Evolutionary conservation across 1,140 invertebrate genomes (phyloP).

Genomic region (Hypsibius dujardini): DNA sequence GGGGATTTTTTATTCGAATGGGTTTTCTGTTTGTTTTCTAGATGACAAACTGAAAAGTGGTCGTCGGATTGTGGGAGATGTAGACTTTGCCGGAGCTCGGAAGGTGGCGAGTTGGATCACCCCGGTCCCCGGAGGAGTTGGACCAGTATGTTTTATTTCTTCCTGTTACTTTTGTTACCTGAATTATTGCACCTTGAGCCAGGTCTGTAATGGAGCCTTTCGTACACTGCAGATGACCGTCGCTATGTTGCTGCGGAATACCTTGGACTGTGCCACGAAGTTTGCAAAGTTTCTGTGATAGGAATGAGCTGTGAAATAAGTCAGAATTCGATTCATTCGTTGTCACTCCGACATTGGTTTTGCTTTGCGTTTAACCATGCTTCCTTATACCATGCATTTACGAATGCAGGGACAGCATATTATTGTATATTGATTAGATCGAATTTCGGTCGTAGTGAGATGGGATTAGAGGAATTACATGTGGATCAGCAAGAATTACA

Average conservation of each 20-base stretch:
- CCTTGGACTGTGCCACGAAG: constrained; percentile 41
- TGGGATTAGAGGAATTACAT: no score
- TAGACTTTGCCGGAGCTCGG: constrained; percentile 60
- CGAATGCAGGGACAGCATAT: no score
- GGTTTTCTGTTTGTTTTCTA: constrained; percentile 30
- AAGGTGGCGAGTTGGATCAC: constrained; percentile 41
- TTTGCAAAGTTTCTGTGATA: no score
- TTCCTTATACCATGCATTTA: no score
- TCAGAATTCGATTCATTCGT: no score
- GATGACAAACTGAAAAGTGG: constrained; percentile 66
- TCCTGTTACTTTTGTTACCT: background rate
- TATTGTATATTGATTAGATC: no score
- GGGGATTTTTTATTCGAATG: constrained; percentile 25
- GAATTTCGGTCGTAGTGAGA: no score
- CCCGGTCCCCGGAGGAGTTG: constrained; percentile 8
- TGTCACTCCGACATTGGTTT: no score
- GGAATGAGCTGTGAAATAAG: no score
- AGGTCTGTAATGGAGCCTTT: background rate
- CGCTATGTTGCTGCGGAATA: constrained; percentile 91
- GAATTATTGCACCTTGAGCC: background rate
- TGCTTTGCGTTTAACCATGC: no score
- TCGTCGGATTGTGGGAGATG: constrained; percentile 78
- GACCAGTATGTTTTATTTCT: background rate
- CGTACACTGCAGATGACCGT: constrained; percentile 98
- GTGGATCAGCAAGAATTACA: no score